Evolutionary conservation across 2,797 vertebrate species (phyloP), one percentile per base, ranked within the genome.

Genomic region (Acridotheres tristis): DNA sequence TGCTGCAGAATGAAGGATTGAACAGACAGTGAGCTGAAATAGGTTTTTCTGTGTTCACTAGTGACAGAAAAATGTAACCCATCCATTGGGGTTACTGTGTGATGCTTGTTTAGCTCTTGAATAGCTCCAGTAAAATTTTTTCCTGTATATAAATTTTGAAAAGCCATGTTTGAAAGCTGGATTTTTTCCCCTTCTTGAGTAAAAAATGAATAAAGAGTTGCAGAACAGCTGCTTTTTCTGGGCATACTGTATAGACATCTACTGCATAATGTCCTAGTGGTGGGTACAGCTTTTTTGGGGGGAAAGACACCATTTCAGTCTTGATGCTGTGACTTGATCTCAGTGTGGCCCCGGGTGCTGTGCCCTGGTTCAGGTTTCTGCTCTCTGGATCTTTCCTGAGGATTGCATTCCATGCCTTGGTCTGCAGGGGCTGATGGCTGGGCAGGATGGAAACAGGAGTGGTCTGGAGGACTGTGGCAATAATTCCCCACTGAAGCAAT

Each of bases 371-470:
- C 16, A 5, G 10, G 5, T 74, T 86, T 65, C 63, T 19, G 5
- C 30, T 45, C 53, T 36, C 42, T 48, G 42, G 12, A 47, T 47
- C 5, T 38, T 19, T 57, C 38, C 58, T 38, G 36, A 38, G 42
- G 29, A 5, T 18, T 1, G 0, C 10, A 8, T 16, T 81, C 53
- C 11, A 2, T 13, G 12, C 25, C 0, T 1, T 51, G 67, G 21
- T 34, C 81, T 62, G 17, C 26, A 66, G 47, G 43, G 47, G 8
- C 65, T 87, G 19, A 17, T 34, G 43, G 45, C 67, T 16, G 5
- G 4, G 57, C 78, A 30, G 40, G 50, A 5, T 7, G 57, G 43
- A 22, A 38, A 54, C 43, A 57, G 36, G 43, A 91, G 13, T 18
- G 15, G 7, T 23, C 58, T 89, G 45, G 19, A 65, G 13, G 43